Conservation (phyloP, 2,113 vertebrate genomes). For the Indicator maculatus region DNA sequence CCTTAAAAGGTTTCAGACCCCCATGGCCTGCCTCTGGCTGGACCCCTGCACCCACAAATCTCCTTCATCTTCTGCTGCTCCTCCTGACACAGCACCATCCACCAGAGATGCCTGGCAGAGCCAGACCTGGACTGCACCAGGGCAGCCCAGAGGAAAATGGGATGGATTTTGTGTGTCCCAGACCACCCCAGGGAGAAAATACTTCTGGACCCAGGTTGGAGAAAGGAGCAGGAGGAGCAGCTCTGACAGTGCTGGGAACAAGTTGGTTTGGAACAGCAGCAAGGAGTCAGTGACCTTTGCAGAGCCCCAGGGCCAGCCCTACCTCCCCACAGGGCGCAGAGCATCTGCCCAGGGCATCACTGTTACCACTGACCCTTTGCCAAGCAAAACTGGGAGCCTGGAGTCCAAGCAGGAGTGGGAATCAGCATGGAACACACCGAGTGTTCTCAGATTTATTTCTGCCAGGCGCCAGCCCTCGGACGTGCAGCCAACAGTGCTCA, state of each 20-base stretch:
- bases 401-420: neutral
- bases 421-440: neutral
- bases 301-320: neutral
- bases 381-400: neutral
- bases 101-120: neutral
- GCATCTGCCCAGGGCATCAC: neutral
- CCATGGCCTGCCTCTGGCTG: neutral
- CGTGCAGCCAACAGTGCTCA: fast-evolving
- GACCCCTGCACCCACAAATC: neutral
- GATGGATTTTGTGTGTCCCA: neutral
- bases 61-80: neutral
- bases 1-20: neutral
- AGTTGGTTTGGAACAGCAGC: neutral
- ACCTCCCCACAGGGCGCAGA: neutral
- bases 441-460: neutral
- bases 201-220: neutral
- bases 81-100: fast-evolving
- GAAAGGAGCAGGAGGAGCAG: neutral
- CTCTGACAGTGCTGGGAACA: fast-evolving
- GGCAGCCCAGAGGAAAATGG: neutral
- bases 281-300: neutral
- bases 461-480: neutral
- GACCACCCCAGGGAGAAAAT: neutral
- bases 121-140: fast-evolving
- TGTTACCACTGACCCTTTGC: neutral